Base-by-base conservation (phyloP, 2,888 invertebrate species). In the Epinotia demarniana region DNA sequence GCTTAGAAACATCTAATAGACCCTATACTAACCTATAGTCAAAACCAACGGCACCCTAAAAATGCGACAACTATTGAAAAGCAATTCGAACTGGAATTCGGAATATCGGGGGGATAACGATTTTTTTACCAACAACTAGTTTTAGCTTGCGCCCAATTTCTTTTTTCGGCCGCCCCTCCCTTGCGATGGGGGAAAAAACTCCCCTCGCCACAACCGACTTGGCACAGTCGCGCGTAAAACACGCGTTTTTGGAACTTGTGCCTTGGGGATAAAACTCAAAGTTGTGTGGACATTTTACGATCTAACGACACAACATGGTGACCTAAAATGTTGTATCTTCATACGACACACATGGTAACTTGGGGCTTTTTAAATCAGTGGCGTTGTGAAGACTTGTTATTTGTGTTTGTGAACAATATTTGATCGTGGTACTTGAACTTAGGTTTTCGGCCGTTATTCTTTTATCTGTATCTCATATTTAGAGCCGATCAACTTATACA, bases 111-210 rank as follows among this genome's bases (percentile, higher is more conserved):
- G n/a, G n/a, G n/a, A 68, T 49, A 53, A 23, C 66, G n/a, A 49
- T 70, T 75, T 74, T 74, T 70, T 74, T 49, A 46, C 16, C 46
- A 27, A 13, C 55, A 43, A 13, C 57, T 64, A 64, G 58, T 27
- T 27, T 55, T 63, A 72, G 43, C 49, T 19, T 60, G 69, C 74
- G n/a, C 64, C 74, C 69, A 60, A 64, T 46, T 58, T 64, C 70
- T 60, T 75, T 74, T 74, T 70, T 60, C 49, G 74, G 58, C 63
- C 74, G 46, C 63, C 70, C 74, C 64, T 64, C 73, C 70, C 70
- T 70, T 33, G 16, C 19, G 49, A 63, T 64, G 63, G 74, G 74
- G 74, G 74, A 70, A 57, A 67, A 70, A 70, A 58, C 70, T 75
- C 74, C 74, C 74, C 74, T 75, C 74, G 49, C 11, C 27, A 9